phyloP scores from a whole-genome alignment of 2,888 invertebrate species.

The Xylota segnis region DNA sequence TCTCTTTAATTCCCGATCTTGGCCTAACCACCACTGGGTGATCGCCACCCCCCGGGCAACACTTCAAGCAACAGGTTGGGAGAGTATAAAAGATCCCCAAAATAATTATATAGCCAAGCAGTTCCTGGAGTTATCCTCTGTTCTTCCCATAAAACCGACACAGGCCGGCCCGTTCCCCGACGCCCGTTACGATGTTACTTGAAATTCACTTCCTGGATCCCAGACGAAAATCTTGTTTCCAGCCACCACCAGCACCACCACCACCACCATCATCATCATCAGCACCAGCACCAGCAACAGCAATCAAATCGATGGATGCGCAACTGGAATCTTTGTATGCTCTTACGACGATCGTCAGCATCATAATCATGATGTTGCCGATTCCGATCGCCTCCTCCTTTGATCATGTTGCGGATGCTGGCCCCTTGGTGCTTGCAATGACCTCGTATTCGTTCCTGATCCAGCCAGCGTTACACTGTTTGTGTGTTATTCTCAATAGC shows the following conservation, averaged over 20 bases:
- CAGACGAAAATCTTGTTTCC: conserved; percentile 75
- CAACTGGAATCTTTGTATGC: conserved; percentile 73
- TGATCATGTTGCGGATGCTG: conserved; percentile 76
- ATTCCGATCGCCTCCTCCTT: conserved; percentile 73
- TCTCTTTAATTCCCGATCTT: conserved; percentile 42
- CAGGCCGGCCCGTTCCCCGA: conserved; percentile 31
- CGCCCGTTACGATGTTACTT: conserved; percentile 64
- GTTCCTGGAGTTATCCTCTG: conserved; percentile 71
- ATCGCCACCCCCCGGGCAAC: conserved; percentile 52
- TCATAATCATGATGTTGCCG: conserved; percentile 75
- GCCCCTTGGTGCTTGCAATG: conserved; percentile 67
- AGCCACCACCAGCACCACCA: conserved; percentile 53
- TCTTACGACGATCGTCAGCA: conserved; percentile 67
- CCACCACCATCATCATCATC: conserved; percentile 31
- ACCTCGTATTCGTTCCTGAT: conserved; percentile 74
- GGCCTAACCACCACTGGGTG: conserved; percentile 45
- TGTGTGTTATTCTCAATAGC: conserved; percentile 47
- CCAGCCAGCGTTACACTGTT: conserved; percentile 34
- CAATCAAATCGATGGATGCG: conserved; percentile 61
- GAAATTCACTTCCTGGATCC: conserved; percentile 77
- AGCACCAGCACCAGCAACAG: conserved; percentile 29
- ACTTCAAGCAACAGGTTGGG: conserved; percentile 67
- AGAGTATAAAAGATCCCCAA: conserved; percentile 58
- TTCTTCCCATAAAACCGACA: conserved; percentile 66
- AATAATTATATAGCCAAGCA: conserved; percentile 73